Evolutionary conservation across 2,888 invertebrate species (phyloP), one percentile per base, ranked within the genome.

Genomic region (Trachelus tabidus): DNA sequence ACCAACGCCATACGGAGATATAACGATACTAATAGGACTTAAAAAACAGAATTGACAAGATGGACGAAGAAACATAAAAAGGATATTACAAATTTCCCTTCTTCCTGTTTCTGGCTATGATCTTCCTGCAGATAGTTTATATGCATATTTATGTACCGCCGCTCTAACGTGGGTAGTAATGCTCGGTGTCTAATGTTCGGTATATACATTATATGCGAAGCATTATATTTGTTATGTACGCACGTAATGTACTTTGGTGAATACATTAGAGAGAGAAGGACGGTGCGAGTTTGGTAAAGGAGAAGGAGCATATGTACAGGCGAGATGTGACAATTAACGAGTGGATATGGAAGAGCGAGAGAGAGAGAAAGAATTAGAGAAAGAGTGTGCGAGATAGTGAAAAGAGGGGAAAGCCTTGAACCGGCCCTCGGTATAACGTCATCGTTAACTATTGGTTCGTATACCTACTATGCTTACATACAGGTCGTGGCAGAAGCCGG

Each of bases 361-460:
- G 71, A 71, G 71, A 71, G 71, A 4, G 71, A 31, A 23, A 23
- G 31, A 23, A 34, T 33, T 3, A 71, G 31, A 71, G 31, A 69
- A 33, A 71, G 71, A 71, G 71, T 4, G 31, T 33, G 71, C 12
- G 71, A 71, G 71, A 15, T 31, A 71, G 71, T 12, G 71, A 71
- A 33, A 71, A 80, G 75, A 69, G 79, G 71, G 77, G 75, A 76
- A 75, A 85, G 81, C 86, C 86, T 86, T 86, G 86, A 86, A 85
- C 86, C 76, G 81, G 77, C 77, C 81, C 77, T 79, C 77, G 81
- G 79, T 81, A 71, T 74, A 84, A 81, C 87, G 83, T 86, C 84
- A 86, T 82, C 87, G 81, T 83, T 83, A 73, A 84, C 83, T 83
- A 83, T 85, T 86, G 82, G 81, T 77, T 75, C 79, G 71, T 40